These are phyloP conservation scores for Hemibates koningsi DNA, from an alignment of 2,113 vertebrate genomes.

Conservation along the genomic window DNA sequence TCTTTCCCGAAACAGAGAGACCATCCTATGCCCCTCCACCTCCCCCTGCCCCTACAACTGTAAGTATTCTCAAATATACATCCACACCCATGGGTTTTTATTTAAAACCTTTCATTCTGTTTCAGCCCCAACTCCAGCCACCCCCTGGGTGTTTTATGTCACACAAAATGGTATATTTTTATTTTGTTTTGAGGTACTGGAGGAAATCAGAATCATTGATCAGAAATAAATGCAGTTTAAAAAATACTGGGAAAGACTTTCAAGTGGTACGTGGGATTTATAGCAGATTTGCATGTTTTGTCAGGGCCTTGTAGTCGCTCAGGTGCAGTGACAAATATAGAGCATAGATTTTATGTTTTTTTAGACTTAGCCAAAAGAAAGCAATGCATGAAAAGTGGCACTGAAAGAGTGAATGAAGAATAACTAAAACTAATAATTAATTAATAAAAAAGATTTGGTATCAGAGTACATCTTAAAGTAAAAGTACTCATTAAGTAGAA, in stretches of 20 bases:
- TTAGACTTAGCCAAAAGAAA: rapidly evolving
- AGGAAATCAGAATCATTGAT: background rate
- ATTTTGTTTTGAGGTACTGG: background rate
- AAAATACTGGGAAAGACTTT: rapidly evolving
- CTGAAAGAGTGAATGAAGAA: background rate
- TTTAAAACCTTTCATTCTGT: background rate
- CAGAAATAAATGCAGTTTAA: background rate
- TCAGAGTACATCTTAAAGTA: background rate
- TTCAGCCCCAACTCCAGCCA: background rate
- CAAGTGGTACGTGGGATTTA: background rate
- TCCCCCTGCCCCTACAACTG: constrained; percentile 86
- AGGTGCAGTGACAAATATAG: background rate
- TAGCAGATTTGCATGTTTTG: background rate
- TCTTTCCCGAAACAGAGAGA: constrained; percentile 80
- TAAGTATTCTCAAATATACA: constrained; percentile 27
- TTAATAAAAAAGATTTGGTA: rapidly evolving
- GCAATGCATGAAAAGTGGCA: background rate
- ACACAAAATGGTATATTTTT: background rate
- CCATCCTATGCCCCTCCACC: constrained; percentile 96
- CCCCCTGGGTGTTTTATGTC: background rate
- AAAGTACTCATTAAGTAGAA: background rate
- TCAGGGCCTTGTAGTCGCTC: background rate
- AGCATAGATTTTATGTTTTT: background rate
- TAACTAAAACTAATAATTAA: background rate
- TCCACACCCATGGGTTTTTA: rapidly evolving